Evolutionary conservation across 2,113 vertebrate species (phyloP), one percentile per base, ranked within the genome.

Genomic region (Callopanchax toddi): DNA sequence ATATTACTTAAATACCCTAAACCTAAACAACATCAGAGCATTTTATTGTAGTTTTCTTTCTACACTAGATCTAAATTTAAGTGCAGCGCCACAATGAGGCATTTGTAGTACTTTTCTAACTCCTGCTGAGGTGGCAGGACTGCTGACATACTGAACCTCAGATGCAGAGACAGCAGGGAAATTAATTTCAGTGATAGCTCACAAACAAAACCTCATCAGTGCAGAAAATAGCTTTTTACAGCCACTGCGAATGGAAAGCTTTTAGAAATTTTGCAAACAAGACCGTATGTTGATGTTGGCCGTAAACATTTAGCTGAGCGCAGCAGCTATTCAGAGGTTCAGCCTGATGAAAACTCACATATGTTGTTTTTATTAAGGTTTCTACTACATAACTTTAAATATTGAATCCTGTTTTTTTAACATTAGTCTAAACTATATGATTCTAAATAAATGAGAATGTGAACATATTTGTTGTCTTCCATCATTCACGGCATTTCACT

Each of bases 221-320:
- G 12, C 20, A 73, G 72, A 76, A 76, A 79, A 75, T 79, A 55
- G n/a, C 53, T 78, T 80, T 83, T 74, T 71, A 81, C 68, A 68
- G 60, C 63, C 60, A 32, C 53, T 59, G 57, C 61, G 74, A 82
- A 74, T 70, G 71, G 74, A 50, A 60, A 44, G 48, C 57, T 76
- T 85, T 75, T 68, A 64, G 79, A 68, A 37, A 79, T 78, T 82
- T 82, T 76, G 51, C 61, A 80, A 82, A 71, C 76, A 67, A 75
- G 67, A 60, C 62, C 69, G 48, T 15, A 53, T 53, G 50, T 75
- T 42, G 62, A 82, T 79, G 67, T 44, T 48, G 34, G 48, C 21
- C 1, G 5, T 66, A 74, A 84, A 72, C 40, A 74, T 74, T 77
- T 74, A 32, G 29, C 29, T 32, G 42, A 60, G 42, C 53, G 42